Conservation (phyloP, 2,888 invertebrate species). For the Tetrapedia diversipes region DNA sequence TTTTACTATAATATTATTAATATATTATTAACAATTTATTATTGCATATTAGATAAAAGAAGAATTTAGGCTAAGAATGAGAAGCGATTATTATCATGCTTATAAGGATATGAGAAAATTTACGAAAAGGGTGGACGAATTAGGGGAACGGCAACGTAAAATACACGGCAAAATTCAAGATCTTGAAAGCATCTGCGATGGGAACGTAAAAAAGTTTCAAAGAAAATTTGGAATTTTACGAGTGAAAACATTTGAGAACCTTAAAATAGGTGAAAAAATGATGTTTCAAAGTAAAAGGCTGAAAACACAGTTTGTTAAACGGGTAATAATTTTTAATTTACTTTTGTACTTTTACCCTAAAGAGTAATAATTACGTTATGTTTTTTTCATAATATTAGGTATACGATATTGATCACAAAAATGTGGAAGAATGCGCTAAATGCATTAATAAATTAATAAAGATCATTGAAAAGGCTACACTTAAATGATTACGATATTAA, state of each 20-base stretch:
- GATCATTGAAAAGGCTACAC: constrained; percentile 51
- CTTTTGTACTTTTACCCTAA: background rate
- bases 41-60: constrained; percentile 59
- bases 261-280: constrained; percentile 68
- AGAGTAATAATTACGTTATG: background rate
- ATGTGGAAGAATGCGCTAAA: constrained; percentile 52
- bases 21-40: constrained; percentile 2
- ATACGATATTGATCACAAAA: constrained; percentile 67
- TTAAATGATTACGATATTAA: constrained; percentile 2
- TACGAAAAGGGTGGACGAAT: constrained; percentile 63
- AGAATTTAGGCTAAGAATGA: constrained; percentile 60
- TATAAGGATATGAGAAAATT: constrained; percentile 67
- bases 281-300: constrained; percentile 63
- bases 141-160: constrained; percentile 63
- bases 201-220: constrained; percentile 62
- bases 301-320: constrained; percentile 61
- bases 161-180: constrained; percentile 68
- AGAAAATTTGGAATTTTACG: constrained; percentile 67
- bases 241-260: constrained; percentile 68
- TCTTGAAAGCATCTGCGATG: constrained; percentile 53
- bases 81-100: constrained; percentile 66
- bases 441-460: constrained; percentile 62
- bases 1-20: no score
- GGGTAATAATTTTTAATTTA: constrained; percentile 52
- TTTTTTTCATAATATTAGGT: constrained; percentile 49